Base-by-base conservation (phyloP, 1,140 invertebrate genomes). In the Drosophila navojoa region DNA sequence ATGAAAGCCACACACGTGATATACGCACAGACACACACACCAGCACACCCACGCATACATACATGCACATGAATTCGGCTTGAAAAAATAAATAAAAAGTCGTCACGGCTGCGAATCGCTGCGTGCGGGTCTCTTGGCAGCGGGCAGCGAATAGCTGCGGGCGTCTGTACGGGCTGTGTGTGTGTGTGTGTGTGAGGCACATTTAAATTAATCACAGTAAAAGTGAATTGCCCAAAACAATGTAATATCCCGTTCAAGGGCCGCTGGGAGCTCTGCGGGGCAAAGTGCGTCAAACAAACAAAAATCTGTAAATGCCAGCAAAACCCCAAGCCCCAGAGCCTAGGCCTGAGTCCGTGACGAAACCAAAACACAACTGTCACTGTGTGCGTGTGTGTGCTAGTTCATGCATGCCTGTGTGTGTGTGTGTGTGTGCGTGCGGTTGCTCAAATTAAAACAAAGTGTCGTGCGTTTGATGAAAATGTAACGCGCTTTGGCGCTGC, bases 391-490 rank as follows among this genome's bases (percentile, higher is more conserved):
- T 45, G 59, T 63, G 59, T 49, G 55, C 63, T 62, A 70, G 66
- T 69, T 74, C 57, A 73, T 54, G 71, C 54, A 67, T 60, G 69
- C 54, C 11, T 35, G 64, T 87, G 84, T 53, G 49, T 57, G 42
- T 63, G 32, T 71, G 59, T 35, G 64, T 87, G 84, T 77, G 57
- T 77, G 84, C 74, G 85, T 90, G 84, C 77, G 85, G 77, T 80
- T 77, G 80, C 79, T 84, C 70, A 89, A 89, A 89, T 89, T 89
- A 89, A 89, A 89, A 89, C 84, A 89, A 89, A 89, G 84, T 89
- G 84, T 89, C 84, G 80, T 87, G 84, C 85, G 79, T 89, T 89
- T 89, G 85, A 89, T 89, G 84, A 90, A 89, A 89, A 90, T 90
- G 85, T 89, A 89, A 89, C 84, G 84, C 84, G 81, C 86, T 82